Evolutionary conservation across 2,888 invertebrate species (phyloP).

Genomic region (Antitype chi): DNA sequence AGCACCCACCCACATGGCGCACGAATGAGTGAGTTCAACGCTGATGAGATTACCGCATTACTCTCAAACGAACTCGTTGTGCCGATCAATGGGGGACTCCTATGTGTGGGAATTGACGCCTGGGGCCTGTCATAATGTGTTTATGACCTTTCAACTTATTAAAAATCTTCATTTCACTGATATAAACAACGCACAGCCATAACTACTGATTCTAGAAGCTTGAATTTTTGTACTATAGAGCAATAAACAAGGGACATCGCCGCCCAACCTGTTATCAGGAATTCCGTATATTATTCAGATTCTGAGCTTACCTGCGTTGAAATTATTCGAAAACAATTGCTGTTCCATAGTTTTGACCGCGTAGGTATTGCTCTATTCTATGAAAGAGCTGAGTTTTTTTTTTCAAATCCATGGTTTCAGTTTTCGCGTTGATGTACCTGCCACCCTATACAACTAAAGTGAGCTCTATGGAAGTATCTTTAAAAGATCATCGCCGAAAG

Average conservation of each 20-base stretch:
- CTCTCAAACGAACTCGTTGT: slow-evolving; percentile 20
- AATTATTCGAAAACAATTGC: too few species aligned
- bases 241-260: not conserved
- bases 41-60: slow-evolving; percentile 51
- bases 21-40: slow-evolving; percentile 29
- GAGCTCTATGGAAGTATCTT: too few species aligned
- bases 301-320: too few species aligned
- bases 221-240: not conserved
- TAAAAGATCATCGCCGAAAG: too few species aligned
- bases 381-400: too few species aligned
- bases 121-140: not conserved
- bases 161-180: not conserved
- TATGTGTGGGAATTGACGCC: not conserved
- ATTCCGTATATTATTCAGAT: too few species aligned
- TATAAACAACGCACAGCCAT: not conserved
- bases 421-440: too few species aligned
- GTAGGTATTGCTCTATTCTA: too few species aligned
- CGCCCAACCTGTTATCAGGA: too few species aligned
- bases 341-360: too few species aligned
- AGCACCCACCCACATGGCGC: not conserved
- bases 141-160: not conserved
- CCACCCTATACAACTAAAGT: too few species aligned
- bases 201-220: not conserved
- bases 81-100: slow-evolving; percentile 5
- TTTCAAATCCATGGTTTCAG: too few species aligned